Evolutionary conservation across 2,113 vertebrate genomes (phyloP).

Genomic region (Mustela lutreola): DNA sequence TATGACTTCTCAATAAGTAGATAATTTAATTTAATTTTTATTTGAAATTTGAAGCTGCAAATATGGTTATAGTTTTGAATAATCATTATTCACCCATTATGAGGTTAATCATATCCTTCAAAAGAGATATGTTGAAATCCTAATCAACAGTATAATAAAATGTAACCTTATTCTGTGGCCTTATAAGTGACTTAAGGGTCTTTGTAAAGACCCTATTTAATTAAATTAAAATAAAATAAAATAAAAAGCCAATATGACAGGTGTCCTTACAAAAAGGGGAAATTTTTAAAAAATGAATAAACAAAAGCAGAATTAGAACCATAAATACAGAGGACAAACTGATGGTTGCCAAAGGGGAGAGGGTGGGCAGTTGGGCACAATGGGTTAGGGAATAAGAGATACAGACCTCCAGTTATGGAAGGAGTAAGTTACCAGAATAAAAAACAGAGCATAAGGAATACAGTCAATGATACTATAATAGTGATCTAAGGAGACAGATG

Average conservation of each 20-base stretch:
- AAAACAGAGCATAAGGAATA: not conserved
- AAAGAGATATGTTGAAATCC: not conserved
- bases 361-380: not conserved
- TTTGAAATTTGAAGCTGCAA: not conserved
- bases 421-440: not conserved
- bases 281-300: not conserved
- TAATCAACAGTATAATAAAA: not conserved
- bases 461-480: not conserved
- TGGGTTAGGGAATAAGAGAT: not conserved
- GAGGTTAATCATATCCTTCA: not conserved
- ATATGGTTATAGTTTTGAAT: not conserved
- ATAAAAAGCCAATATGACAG: not conserved
- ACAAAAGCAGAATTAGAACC: not conserved
- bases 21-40: not conserved
- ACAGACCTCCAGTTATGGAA: not conserved
- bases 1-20: not conserved
- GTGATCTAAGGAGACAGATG: not conserved
- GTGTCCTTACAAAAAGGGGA: not conserved
- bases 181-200: not conserved
- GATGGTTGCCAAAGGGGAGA: not conserved
- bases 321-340: not conserved
- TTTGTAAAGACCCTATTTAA: not conserved
- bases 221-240: not conserved
- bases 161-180: not conserved
- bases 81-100: not conserved